These are phyloP conservation scores for Crematogaster levior DNA, from an alignment of 2,888 invertebrate species.

Conservation along the genomic window DNA sequence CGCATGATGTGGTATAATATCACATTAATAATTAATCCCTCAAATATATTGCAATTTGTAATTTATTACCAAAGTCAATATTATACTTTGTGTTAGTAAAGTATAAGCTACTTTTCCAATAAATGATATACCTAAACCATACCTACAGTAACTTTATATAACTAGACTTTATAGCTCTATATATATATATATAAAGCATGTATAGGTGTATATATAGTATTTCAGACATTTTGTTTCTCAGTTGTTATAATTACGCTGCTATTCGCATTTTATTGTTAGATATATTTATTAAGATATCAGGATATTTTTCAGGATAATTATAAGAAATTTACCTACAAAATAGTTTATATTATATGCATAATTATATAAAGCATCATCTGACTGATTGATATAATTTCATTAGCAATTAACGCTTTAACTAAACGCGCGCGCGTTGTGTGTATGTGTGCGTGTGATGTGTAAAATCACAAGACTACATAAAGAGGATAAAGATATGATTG, in stretches of 20 bases:
- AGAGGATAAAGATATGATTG: not conserved
- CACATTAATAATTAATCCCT: conserved; percentile 2
- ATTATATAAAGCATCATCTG: not conserved
- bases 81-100: not conserved
- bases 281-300: no score
- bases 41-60: conserved; percentile 2
- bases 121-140: not conserved
- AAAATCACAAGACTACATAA: not conserved
- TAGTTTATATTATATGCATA: no score
- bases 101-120: not conserved
- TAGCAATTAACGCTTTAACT: not conserved
- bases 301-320: no score
- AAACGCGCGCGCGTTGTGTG: no score
- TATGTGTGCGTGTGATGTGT: no score
- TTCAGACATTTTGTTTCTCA: no score
- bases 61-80: not conserved
- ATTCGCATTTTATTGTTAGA: no score
- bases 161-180: not conserved
- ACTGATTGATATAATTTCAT: not conserved
- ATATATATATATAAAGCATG: not conserved
- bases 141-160: not conserved
- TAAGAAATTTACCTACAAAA: no score
- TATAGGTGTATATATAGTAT: no score
- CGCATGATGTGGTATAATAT: not conserved
- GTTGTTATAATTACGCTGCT: no score